Conservation (phyloP, 2,113 vertebrate species). For the Halichoerus grypus region DNA sequence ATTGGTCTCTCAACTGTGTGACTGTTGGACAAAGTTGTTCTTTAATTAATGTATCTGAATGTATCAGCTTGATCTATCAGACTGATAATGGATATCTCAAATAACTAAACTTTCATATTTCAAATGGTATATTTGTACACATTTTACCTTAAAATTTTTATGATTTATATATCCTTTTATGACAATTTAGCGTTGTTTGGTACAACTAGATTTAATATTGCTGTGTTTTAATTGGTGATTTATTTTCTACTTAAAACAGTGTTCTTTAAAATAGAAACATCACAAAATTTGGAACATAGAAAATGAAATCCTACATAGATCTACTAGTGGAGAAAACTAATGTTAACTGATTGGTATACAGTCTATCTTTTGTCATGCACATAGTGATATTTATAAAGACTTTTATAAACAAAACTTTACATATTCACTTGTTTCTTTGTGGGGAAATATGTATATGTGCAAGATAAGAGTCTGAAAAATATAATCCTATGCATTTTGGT, state of each 20-base stretch:
- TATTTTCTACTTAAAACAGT: not conserved
- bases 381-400: not conserved
- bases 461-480: not conserved
- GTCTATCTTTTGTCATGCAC: not conserved
- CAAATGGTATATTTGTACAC: not conserved
- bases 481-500: not conserved
- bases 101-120: not conserved
- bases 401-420: not conserved
- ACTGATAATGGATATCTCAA: not conserved
- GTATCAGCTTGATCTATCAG: not conserved
- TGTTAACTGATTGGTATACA: not conserved
- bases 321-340: not conserved
- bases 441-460: not conserved
- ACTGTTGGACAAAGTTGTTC: not conserved
- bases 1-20: not conserved
- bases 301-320: not conserved
- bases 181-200: not conserved
- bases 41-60: not conserved
- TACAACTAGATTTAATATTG: not conserved
- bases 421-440: not conserved
- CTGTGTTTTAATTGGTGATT: not conserved
- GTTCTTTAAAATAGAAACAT: not conserved
- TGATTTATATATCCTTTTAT: not conserved
- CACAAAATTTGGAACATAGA: not conserved
- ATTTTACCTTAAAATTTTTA: not conserved